Evolutionary conservation across 2,797 vertebrate species (phyloP), one percentile per base, ranked within the genome.

Genomic region (Merluccius polli): DNA sequence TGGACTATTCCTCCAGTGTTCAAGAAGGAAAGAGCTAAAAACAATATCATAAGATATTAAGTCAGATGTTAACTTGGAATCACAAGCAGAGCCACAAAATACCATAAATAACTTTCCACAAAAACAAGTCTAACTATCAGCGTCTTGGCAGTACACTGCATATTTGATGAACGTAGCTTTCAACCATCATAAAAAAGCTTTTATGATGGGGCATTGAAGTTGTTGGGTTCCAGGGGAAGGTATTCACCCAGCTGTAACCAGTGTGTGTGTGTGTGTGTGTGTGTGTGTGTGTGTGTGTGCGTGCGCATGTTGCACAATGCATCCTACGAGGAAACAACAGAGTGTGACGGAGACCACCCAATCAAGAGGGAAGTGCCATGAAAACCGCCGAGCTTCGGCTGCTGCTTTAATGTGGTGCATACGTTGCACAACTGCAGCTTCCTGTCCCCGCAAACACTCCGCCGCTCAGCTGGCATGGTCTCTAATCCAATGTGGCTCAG

Each of bases 401-500:
- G 79, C 41, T 75, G 80, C 85, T 85, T 83, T 87, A 73, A 89
- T 86, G 86, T 83, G 86, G 84, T 44, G 52, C 1, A 5, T 41
- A 70, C 68, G 41, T 86, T 88, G 82, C 71, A 77, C 77, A 85
- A 79, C 77, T 75, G 73, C 83, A 78, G 76, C 76, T 79, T 74
- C 65, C 16, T 4, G 44, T 48, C 52, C 44, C 44, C 80, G 72
- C 27, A 35, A 82, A 85, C 83, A 80, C 80, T 77, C 77, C 80
- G 81, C 78, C 33, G 72, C 77, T 79, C 33, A 75, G 72, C 73
- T 73, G 72, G 71, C 75, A 38, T 13, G 4, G 9, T 35, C 79
- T 90, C 85, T 90, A 71, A 85, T 90, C 85, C 90, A 71, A 85
- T 86, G 89, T 90, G 85, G 82, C 72, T 4, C 2, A 6, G 70